Evolutionary conservation across 2,888 invertebrate species (phyloP), one percentile per base, ranked within the genome.

Genomic region (Folsomia manolachei): DNA sequence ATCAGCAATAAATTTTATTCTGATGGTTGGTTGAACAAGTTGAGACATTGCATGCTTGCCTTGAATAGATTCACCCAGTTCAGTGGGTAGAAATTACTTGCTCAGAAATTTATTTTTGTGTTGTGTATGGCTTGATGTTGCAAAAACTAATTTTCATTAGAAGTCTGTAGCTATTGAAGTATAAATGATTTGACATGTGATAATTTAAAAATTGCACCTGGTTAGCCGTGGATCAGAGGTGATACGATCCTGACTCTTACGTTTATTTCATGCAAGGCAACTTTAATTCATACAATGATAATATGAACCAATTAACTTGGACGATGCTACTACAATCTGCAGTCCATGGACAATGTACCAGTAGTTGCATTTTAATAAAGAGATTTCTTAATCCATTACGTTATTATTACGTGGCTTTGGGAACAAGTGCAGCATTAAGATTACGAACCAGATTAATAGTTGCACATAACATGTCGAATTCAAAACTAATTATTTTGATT

Each of bases 121-220:
- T n/a, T n/a, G n/a, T n/a, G n/a, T n/a, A n/a, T n/a, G n/a, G n/a
- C n/a, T n/a, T n/a, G n/a, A n/a, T n/a, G n/a, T n/a, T n/a, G n/a
- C n/a, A n/a, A n/a, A n/a, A n/a, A n/a, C n/a, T n/a, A n/a, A n/a
- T n/a, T n/a, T n/a, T n/a, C n/a, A n/a, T n/a, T n/a, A n/a, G 39
- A 14, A 39, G 7, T 39, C 39, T 9, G 4, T 39, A 39, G 4
- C 39, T 39, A 14, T 39, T 39, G 39, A 39, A 39, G n/a, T n/a
- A n/a, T 39, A 14, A 39, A 39, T 39, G 56, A 56, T 56, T 56
- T 56, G 56, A 56, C 56, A n/a, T 56, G 56, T 56, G 56, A 56
- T 56, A 56, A 56, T 56, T 56, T 39, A 39, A 39, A 39, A 39
- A 39, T 39, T 39, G 39, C 39, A 39, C 4, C 39, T 39, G 39